These are phyloP conservation scores for Quadriops clusia DNA, from an alignment of 2,888 invertebrate species.

Conservation along the genomic window DNA sequence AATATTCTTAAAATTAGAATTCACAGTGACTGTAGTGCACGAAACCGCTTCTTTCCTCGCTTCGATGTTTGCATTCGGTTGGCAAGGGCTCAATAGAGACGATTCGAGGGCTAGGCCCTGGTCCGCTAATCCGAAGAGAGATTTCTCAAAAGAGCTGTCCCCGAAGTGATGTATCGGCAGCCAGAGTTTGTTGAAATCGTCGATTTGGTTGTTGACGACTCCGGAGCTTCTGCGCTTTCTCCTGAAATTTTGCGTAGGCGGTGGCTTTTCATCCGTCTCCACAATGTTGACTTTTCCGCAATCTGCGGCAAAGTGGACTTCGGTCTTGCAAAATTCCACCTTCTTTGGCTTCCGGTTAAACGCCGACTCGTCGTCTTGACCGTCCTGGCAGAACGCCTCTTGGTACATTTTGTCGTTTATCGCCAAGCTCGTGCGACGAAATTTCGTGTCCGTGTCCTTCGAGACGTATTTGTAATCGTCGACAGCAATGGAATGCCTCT, in stretches of 20 bases:
- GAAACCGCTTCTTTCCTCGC: conserved; percentile 3
- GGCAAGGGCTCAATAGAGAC: not conserved
- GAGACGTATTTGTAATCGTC: conserved; percentile 43
- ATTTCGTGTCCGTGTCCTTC: conserved; percentile 24
- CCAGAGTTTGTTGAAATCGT: conserved; percentile 35
- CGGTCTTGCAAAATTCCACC: conserved; percentile 80
- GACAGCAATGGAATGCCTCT: conserved; percentile 47
- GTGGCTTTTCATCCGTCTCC: conserved; percentile 78
- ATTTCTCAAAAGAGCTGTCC: conserved; percentile 40
- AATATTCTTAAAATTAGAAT: conserved; percentile 15
- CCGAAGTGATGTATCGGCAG: conserved; percentile 57
- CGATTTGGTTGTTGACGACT: conserved; percentile 30
- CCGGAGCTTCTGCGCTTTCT: conserved; percentile 49
- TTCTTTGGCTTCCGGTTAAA: conserved; percentile 9
- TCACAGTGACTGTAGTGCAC: conserved; percentile 17
- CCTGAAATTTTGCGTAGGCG: conserved; percentile 70
- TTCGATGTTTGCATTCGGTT: conserved; percentile 4
- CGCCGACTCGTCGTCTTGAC: conserved; percentile 7
- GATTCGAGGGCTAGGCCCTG: not conserved
- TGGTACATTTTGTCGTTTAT: conserved; percentile 17
- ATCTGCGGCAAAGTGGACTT: conserved; percentile 77
- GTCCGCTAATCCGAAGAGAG: conserved; percentile 30
- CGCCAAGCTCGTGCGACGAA: conserved; percentile 25
- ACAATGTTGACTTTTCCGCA: conserved; percentile 78
- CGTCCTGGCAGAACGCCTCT: conserved; percentile 10